Evolutionary conservation across 2,888 invertebrate species (phyloP).

Genomic region (Galerucella nymphaeae): DNA sequence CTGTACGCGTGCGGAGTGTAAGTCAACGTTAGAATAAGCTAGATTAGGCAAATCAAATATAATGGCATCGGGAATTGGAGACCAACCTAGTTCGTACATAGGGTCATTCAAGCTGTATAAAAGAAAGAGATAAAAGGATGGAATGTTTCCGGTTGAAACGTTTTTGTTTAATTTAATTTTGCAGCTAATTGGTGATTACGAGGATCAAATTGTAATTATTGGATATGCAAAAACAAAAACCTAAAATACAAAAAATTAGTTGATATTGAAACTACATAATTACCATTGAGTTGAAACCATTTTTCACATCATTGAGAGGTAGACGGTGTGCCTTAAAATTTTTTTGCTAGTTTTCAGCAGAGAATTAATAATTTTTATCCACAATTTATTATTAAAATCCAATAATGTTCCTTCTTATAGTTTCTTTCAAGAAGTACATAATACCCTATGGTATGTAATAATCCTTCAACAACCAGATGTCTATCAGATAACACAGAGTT

Average conservation of each 20-base stretch:
- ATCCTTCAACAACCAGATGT: too few relatives aligned
- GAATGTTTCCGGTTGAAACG: slow-evolving; percentile 14
- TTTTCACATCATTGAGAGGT: too few relatives aligned
- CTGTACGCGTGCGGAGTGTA: slow-evolving; percentile 31
- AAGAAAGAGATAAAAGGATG: slow-evolving; percentile 20
- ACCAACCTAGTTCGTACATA: slow-evolving; percentile 33
- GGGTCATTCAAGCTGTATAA: slow-evolving; percentile 30
- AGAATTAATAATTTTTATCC: too few relatives aligned
- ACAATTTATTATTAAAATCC: too few relatives aligned
- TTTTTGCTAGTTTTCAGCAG: too few relatives aligned
- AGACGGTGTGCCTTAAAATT: too few relatives aligned
- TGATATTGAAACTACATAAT: too few relatives aligned
- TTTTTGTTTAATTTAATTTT: slow-evolving; percentile 5
- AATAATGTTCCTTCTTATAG: too few relatives aligned
- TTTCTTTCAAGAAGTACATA: too few relatives aligned
- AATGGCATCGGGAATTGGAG: slow-evolving; percentile 39
- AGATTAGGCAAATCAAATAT: slow-evolving; percentile 44
- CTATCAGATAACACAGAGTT: too few relatives aligned
- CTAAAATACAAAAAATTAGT: background rate
- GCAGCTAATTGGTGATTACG: background rate
- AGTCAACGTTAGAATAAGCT: slow-evolving; percentile 47
- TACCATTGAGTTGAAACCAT: too few relatives aligned
- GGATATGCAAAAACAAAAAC: background rate
- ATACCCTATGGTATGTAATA: too few relatives aligned
- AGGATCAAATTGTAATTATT: background rate